A percentile compares a stretch with the other conserved stretches of the same genome.
Conservation (phyloP, 2,888 invertebrate genomes). For the Nymphalis urticae region DNA sequence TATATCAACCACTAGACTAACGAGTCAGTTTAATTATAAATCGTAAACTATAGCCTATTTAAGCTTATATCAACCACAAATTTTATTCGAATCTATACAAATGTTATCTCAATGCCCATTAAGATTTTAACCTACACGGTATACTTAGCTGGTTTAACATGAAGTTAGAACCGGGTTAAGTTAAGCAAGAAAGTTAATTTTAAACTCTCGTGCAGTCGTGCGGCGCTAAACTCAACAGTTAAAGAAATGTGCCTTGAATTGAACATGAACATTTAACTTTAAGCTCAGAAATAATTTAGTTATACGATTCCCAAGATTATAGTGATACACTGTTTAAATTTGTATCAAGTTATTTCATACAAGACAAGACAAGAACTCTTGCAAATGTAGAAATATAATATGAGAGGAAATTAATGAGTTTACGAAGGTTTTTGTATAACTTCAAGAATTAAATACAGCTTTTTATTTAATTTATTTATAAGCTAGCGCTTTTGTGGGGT, state of each 20-base stretch:
- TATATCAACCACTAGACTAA: too few species aligned
- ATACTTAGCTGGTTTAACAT: slow-evolving; percentile 42
- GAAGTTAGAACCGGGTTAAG: slow-evolving; percentile 43
- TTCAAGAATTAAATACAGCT: too few species aligned
- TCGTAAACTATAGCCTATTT: too few species aligned
- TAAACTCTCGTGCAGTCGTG: slow-evolving; percentile 42
- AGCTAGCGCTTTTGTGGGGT: too few species aligned
- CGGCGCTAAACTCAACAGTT: slow-evolving; percentile 39
- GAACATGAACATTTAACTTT: slow-evolving; percentile 21
- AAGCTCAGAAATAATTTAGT: slow-evolving; percentile 6
- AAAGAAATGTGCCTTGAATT: slow-evolving; percentile 30
- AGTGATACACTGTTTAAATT: not conserved
- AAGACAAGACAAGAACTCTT: not conserved
- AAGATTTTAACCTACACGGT: slow-evolving; percentile 31
- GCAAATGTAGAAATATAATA: not conserved
- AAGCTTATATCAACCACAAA: not conserved
- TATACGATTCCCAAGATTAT: slow-evolving; percentile 5
- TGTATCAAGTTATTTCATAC: not conserved
- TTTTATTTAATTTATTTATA: too few species aligned
- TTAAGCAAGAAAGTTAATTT: slow-evolving; percentile 50
- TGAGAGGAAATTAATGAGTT: not conserved
- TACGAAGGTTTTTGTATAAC: too few species aligned
- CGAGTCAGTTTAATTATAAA: too few species aligned
- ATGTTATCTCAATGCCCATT: slow-evolving; percentile 20
- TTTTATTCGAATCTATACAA: slow-evolving; percentile 13